phyloP scores from a whole-genome alignment of 2,888 invertebrate species.

The Serripes groenlandicus region DNA sequence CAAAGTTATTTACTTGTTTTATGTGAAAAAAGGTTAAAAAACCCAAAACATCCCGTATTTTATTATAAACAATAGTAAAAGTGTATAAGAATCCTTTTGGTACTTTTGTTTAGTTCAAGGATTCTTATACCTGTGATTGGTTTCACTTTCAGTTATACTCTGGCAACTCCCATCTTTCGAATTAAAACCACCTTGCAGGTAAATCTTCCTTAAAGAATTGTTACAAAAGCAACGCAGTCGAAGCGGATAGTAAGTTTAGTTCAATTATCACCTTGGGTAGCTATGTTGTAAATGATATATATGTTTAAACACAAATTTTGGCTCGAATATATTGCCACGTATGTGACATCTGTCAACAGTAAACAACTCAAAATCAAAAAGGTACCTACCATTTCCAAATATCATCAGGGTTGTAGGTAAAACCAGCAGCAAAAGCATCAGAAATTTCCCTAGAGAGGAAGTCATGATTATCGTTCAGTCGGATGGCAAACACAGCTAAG shows the following conservation, averaged over 20 bases:
- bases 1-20: too few species aligned
- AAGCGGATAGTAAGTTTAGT: too few species aligned
- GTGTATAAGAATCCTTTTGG: too few species aligned
- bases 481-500: not conserved
- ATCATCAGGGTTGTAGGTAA: conserved; percentile 81
- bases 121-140: too few species aligned
- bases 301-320: too few species aligned
- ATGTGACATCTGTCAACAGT: conserved; percentile 5
- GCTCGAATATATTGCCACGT: conserved; percentile 21
- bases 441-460: conserved; percentile 72
- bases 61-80: too few species aligned
- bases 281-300: too few species aligned
- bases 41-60: too few species aligned
- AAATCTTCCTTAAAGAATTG: not conserved
- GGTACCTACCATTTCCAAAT: conserved; percentile 78
- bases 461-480: conserved; percentile 40
- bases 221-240: not conserved
- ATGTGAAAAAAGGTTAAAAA: too few species aligned
- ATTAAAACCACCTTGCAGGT: not conserved
- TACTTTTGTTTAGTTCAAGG: too few species aligned
- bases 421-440: conserved; percentile 78
- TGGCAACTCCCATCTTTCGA: not conserved
- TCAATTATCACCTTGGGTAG: too few species aligned
- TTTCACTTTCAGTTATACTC: too few species aligned
- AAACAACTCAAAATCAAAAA: conserved; percentile 58